Percentiles rank a stretch among this genome's conserved stretches.
Conservation (phyloP, 2,113 vertebrate genomes). For the Parus major region DNA sequence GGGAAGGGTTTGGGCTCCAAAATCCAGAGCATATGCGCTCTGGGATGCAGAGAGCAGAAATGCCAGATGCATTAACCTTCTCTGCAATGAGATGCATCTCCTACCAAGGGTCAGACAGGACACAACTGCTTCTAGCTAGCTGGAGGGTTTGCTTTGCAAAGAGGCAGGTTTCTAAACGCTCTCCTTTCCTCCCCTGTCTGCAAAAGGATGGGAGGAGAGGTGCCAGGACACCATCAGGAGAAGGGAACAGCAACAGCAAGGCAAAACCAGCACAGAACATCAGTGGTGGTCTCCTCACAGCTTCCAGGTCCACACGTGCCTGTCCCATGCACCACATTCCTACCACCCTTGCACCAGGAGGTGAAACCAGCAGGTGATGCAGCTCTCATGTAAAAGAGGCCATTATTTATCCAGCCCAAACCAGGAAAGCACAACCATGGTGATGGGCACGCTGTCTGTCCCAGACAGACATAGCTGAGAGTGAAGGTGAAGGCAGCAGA, state of each 20-base stretch:
- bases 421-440: neutral
- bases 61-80: rapidly evolving
- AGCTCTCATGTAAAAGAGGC: neutral
- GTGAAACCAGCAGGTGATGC: neutral
- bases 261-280: neutral
- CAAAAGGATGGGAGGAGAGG: neutral
- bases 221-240: neutral
- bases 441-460: too few species aligned
- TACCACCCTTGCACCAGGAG: neutral
- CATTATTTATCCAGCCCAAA: neutral
- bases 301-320: rapidly evolving
- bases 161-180: neutral
- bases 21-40: neutral
- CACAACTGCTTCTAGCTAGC: neutral
- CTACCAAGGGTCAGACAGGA: neutral
- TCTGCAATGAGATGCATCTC: neutral
- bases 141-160: neutral
- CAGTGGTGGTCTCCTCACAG: neutral
- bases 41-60: neutral
- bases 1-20: neutral
- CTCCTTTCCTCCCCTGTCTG: neutral
- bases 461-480: neutral
- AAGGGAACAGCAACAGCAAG: neutral
- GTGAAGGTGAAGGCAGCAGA: neutral
- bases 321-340: neutral